Evolutionary conservation across 2,113 vertebrate genomes (phyloP).

Genomic region (Dipodomys spectabilis): DNA sequence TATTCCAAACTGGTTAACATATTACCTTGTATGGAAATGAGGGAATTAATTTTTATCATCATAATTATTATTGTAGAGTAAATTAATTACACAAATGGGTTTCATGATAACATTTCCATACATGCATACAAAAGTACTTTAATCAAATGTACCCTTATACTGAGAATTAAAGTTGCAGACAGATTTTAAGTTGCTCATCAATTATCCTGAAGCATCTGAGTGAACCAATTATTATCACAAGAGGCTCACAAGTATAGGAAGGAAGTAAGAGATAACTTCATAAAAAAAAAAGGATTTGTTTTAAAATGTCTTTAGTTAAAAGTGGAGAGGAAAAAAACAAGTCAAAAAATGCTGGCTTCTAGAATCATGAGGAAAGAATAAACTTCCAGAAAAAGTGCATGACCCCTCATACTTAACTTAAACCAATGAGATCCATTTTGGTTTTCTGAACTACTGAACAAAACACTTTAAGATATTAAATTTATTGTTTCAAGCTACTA

Average conservation of each 20-base stretch:
- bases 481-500: background rate
- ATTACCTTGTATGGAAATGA: background rate
- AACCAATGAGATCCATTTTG: background rate
- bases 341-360: background rate
- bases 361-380: background rate
- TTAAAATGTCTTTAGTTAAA: background rate
- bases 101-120: too few species aligned
- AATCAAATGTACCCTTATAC: too few species aligned
- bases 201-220: background rate
- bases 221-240: background rate
- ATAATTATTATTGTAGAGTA: too few species aligned
- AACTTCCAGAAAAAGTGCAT: background rate
- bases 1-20: background rate
- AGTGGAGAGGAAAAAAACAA: background rate
- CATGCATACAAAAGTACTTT: too few species aligned
- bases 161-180: background rate
- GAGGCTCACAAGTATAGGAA: background rate
- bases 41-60: too few species aligned
- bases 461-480: background rate
- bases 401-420: background rate
- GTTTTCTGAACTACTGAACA: background rate
- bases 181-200: background rate
- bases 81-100: too few species aligned
- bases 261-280: background rate
- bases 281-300: background rate